Evolutionary conservation across 1,140 invertebrate genomes (phyloP).

Genomic region (Drosophila chauvacae): DNA sequence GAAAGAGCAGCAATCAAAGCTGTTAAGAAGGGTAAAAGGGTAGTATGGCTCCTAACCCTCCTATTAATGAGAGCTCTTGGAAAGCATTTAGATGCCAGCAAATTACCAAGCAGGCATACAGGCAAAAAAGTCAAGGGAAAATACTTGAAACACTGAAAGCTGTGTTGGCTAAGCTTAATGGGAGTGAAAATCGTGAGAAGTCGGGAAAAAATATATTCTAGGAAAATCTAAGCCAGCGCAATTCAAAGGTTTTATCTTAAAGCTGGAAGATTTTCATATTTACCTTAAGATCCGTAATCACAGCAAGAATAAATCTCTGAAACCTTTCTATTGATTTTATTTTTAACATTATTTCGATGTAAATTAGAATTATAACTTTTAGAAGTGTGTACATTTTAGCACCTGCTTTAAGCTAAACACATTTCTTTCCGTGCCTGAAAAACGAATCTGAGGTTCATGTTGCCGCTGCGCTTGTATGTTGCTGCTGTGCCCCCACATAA

Average conservation of each 20-base stretch:
- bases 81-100: slow-evolving; percentile 63
- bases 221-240: not conserved
- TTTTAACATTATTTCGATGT: not conserved
- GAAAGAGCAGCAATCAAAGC: slow-evolving; percentile 32
- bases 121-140: slow-evolving; percentile 6
- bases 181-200: not conserved
- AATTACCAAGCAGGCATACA: slow-evolving; percentile 53
- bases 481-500: slow-evolving; percentile 29
- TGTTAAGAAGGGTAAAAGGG: slow-evolving; percentile 24
- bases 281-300: not conserved
- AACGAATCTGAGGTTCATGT: slow-evolving; percentile 23
- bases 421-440: slow-evolving; percentile 26
- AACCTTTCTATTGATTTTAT: not conserved
- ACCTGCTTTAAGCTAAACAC: not conserved
- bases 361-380: not conserved
- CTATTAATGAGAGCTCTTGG: slow-evolving; percentile 69
- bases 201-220: no score
- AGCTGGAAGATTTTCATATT: not conserved
- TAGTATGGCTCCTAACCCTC: slow-evolving; percentile 17
- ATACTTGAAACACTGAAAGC: slow-evolving; percentile 9
- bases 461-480: slow-evolving; percentile 36
- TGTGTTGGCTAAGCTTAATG: not conserved
- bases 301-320: not conserved
- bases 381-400: not conserved
- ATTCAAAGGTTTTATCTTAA: not conserved